These are phyloP conservation scores for Pammene aurita DNA, from an alignment of 2,888 invertebrate genomes.

Conservation along the genomic window DNA sequence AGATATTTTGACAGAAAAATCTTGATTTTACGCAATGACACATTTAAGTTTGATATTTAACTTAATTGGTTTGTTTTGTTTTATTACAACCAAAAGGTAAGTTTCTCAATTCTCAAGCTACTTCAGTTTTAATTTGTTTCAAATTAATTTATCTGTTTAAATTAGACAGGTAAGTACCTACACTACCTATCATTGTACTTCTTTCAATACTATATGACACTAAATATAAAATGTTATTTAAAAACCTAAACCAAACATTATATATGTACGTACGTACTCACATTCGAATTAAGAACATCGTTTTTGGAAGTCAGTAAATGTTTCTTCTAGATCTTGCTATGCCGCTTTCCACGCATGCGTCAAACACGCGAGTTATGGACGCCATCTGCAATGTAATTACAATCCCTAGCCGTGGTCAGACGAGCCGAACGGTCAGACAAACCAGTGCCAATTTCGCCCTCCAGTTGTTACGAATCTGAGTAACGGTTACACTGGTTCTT, in stretches of 20 bases:
- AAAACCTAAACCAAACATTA: too few relatives aligned
- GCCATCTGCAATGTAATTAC: conserved; percentile 16
- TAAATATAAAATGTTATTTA: too few relatives aligned
- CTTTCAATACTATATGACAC: too few relatives aligned
- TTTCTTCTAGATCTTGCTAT: conserved; percentile 28
- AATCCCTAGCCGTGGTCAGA: neutral
- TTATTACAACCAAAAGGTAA: neutral
- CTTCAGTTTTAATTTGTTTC: too few relatives aligned
- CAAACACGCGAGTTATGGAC: conserved; percentile 33
- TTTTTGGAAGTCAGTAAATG: conserved; percentile 18
- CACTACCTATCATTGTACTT: too few relatives aligned
- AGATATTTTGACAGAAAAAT: conserved; percentile 16
- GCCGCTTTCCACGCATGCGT: conserved; percentile 39
- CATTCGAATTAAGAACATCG: neutral
- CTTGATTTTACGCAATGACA: conserved; percentile 28
- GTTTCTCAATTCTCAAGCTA: neutral
- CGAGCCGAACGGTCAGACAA: neutral
- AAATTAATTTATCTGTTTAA: too few relatives aligned
- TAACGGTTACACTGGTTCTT: neutral
- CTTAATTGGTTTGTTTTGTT: conserved; percentile 15
- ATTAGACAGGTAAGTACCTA: too few relatives aligned
- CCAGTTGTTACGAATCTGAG: neutral
- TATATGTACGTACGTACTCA: neutral
- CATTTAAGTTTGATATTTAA: conserved; percentile 17
- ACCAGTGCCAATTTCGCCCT: neutral